Percentiles rank a stretch among this genome's conserved stretches.
phyloP scores from a whole-genome alignment of 2,113 vertebrate genomes.

The Onychorhynchus coronatus region DNA sequence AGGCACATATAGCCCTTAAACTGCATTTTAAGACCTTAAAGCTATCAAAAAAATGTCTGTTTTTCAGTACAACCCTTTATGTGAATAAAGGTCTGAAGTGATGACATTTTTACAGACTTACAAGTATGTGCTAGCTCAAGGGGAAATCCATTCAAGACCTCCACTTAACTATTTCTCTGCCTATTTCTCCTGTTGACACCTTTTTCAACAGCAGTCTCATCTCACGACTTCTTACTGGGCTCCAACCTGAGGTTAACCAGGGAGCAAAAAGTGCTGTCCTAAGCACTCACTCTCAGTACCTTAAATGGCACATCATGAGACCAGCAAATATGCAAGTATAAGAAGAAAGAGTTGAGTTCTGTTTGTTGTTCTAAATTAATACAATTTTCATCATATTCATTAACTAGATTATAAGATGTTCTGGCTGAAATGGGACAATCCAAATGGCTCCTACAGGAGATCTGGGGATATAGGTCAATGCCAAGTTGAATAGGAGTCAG shows the following conservation, averaged over 20 bases:
- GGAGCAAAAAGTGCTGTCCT: background rate
- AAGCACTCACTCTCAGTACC: background rate
- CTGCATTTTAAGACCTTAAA: background rate
- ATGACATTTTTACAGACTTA: background rate
- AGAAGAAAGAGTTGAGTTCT: background rate
- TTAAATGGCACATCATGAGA: background rate
- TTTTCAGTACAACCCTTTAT: background rate
- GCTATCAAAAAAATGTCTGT: background rate
- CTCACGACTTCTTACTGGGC: background rate
- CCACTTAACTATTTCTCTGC: background rate
- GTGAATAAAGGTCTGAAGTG: background rate
- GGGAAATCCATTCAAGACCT: background rate
- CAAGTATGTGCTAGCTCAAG: background rate
- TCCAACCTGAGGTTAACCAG: background rate
- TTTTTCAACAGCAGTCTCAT: background rate
- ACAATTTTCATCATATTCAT: background rate
- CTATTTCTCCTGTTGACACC: background rate
- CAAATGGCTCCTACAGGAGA: background rate
- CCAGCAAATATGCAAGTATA: background rate
- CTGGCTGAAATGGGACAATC: background rate
- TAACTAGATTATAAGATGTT: background rate
- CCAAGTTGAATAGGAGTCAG: background rate
- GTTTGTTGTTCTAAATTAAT: background rate
- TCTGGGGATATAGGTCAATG: fast-evolving
- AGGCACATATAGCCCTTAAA: background rate